These are phyloP conservation scores for Hyla sarda DNA, from an alignment of 2,113 vertebrate species.

Conservation along the genomic window DNA sequence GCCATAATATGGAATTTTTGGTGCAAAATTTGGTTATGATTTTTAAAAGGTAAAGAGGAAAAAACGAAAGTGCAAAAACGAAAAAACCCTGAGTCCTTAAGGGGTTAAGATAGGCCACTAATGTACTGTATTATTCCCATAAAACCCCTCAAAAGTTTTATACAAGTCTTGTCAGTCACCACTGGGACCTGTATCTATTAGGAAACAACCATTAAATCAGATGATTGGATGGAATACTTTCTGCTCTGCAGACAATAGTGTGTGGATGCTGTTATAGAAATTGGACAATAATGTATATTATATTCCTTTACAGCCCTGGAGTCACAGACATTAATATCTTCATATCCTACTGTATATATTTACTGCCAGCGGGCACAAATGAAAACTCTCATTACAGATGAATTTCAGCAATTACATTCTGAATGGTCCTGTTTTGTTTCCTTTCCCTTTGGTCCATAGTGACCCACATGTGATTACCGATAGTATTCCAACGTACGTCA, in stretches of 20 bases:
- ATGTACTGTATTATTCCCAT: no score
- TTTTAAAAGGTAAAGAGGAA: no score
- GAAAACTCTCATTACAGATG: slow-evolving; percentile 8
- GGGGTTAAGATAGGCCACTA: no score
- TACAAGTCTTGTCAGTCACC: not conserved
- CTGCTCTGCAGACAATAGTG: not conserved
- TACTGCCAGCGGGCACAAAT: slow-evolving; percentile 25
- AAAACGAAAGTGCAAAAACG: no score
- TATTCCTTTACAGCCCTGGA: slow-evolving; percentile 4
- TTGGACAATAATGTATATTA: not conserved
- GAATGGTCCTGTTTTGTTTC: slow-evolving; percentile 14
- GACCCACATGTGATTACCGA: slow-evolving; percentile 44
- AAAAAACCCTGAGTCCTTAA: no score
- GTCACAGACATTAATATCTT: not conserved
- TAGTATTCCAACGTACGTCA: slow-evolving; percentile 13
- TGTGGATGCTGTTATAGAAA: not conserved
- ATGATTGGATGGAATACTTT: not conserved
- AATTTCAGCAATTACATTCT: slow-evolving; percentile 23
- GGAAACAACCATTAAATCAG: not conserved
- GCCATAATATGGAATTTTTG: no score
- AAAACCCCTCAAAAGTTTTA: no score
- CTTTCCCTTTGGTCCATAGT: not conserved
- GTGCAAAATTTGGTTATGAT: no score
- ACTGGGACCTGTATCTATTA: not conserved
- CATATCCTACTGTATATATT: not conserved